These are phyloP conservation scores for Melanaphis sacchari DNA, from an alignment of 1,140 invertebrate species.

Conservation along the genomic window DNA sequence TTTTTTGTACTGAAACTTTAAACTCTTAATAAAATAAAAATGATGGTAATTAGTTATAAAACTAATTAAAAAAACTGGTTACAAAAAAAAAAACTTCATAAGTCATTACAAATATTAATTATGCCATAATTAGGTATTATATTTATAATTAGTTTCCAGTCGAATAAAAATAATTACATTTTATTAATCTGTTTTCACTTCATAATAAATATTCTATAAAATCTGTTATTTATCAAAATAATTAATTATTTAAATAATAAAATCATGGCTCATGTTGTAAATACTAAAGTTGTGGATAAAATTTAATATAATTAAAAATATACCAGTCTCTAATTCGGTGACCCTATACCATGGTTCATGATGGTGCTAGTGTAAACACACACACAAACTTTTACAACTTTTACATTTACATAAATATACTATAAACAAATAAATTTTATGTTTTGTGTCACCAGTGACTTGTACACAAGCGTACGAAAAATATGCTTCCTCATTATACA, in stretches of 20 bases:
- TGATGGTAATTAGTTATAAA: too few relatives aligned
- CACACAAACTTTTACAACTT: background rate
- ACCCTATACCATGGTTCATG: background rate
- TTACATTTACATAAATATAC: slow-evolving; percentile 20
- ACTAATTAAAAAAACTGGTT: too few relatives aligned
- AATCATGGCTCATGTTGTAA: too few relatives aligned
- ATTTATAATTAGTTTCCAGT: too few relatives aligned
- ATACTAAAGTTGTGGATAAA: background rate
- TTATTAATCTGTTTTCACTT: too few relatives aligned
- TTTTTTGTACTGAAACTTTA: too few relatives aligned
- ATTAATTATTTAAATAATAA: background rate
- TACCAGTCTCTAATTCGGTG: background rate
- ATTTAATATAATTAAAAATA: background rate
- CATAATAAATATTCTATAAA: background rate
- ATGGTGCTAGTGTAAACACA: background rate
- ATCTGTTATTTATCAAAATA: background rate
- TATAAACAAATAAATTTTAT: slow-evolving; percentile 12
- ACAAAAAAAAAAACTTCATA: too few relatives aligned
- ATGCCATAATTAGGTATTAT: too few relatives aligned
- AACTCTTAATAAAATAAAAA: too few relatives aligned
- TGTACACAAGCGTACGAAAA: background rate
- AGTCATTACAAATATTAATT: too few relatives aligned
- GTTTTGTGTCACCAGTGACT: slow-evolving; percentile 5
- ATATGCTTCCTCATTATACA: background rate
- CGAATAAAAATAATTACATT: background rate